phyloP scores from a whole-genome alignment of 1,140 invertebrate species.

The Octopus sinensis region DNA sequence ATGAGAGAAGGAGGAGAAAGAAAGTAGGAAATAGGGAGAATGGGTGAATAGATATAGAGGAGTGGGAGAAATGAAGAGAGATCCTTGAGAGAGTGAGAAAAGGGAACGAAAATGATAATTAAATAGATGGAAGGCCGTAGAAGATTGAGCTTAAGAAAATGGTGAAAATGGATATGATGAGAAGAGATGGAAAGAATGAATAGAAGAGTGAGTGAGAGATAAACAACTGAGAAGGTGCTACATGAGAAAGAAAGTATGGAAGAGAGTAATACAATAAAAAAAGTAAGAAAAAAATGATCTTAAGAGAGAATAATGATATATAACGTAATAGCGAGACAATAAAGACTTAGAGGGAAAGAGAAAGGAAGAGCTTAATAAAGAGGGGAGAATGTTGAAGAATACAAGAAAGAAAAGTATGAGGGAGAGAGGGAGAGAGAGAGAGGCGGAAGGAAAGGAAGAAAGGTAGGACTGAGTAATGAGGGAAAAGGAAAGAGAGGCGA shows the following conservation, averaged over 20 bases:
- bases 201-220: neutral
- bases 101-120: too few species aligned
- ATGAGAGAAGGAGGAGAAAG: neutral
- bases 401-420: neutral
- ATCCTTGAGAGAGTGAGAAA: neutral
- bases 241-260: neutral
- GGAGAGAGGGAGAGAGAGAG: neutral
- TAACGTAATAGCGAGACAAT: neutral
- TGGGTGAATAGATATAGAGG: neutral
- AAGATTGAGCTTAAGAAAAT: too few species aligned
- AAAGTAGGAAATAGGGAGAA: neutral
- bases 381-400: neutral
- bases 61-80: neutral
- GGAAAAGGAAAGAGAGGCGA: neutral
- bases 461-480: neutral
- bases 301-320: neutral
- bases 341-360: neutral
- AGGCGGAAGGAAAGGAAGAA: neutral
- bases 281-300: neutral
- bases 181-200: too few species aligned
- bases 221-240: neutral
- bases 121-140: too few species aligned
- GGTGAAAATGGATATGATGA: too few species aligned
- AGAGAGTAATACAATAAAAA: neutral
- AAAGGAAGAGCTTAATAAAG: neutral